Base-by-base conservation (phyloP, 1,140 invertebrate genomes). In the Megalopta genalis region DNA sequence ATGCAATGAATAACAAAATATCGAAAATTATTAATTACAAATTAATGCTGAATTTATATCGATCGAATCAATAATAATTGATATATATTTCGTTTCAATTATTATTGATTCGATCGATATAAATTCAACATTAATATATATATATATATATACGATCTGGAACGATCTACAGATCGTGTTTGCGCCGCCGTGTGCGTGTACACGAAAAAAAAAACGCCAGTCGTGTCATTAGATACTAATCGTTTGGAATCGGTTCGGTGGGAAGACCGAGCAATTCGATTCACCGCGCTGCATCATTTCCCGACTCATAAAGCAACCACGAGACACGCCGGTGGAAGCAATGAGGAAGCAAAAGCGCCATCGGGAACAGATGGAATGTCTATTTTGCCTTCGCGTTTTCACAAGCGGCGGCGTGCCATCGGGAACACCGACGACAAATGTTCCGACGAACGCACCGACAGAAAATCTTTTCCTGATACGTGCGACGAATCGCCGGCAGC, bases 401-500 rank as follows among this genome's bases (percentile, higher is more conserved):
- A 63, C 68, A 27, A 52, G 59, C 8, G 23, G 27, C 0, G n/a
- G 9, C 52, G 25, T 5, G 16, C 39, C 27, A 32, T 77, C 27
- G 52, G 46, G 54, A 76, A 37, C 62, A 14, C 32, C 39, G 27
- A 18, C 54, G 68, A 39, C 59, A 49, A 59, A 77, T 25, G 18
- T 25, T 18, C n/a, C 18, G 14, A 16, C 23, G 25, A n/a, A n/a
- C 32, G 68, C 23, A 37, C 21, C 12, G 52, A 39, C 27, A 52
- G 27, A 77, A 32, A 76, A 77, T 77, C 66, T 77, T 70, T 77
- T 69, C 74, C 57, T 77, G 14, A 67, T 70, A 70, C 74, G 74
- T 77, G 74, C 66, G 39, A 32, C 5, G 74, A 69, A 77, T 77
- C 1, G 2, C n/a, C 54, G 4, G 42, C 32, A 32, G 8, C 23